Percentiles rank a stretch among this genome's conserved stretches.
phyloP scores from a whole-genome alignment of 2,888 invertebrate genomes.

The Melikaiella ostensackeni region DNA sequence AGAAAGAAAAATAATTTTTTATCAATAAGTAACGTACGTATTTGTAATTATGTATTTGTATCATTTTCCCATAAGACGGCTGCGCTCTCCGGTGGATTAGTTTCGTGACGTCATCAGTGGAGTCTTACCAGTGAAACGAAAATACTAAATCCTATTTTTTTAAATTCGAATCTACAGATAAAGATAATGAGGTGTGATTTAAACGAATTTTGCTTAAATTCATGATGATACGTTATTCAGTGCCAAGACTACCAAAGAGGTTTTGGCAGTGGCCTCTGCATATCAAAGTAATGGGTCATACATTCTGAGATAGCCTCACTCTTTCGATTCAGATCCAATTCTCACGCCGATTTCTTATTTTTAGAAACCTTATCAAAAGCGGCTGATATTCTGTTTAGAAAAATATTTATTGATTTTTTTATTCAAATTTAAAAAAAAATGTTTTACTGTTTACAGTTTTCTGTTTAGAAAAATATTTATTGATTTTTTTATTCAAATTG shows the following conservation, averaged over 20 bases:
- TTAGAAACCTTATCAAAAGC: background rate
- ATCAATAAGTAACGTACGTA: too few species aligned
- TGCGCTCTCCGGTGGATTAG: background rate
- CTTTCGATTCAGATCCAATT: constrained; percentile 24
- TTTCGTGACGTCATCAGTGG: background rate
- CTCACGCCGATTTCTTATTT: background rate
- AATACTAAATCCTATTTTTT: background rate
- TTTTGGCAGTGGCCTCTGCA: constrained; percentile 33
- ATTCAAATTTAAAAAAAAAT: background rate
- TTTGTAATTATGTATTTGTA: too few species aligned
- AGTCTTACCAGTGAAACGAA: background rate
- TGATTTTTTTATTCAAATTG: background rate
- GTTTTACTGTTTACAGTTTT: background rate
- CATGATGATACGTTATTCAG: background rate
- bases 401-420: background rate
- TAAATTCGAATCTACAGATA: background rate
- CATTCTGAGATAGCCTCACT: constrained; percentile 21
- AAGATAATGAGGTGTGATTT: background rate
- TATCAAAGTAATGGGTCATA: constrained; percentile 18
- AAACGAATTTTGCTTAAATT: constrained; percentile 10
- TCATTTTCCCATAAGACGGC: too few species aligned
- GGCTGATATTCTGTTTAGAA: background rate
- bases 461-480: background rate
- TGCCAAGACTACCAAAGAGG: background rate
- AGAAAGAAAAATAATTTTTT: too few species aligned